Base-by-base conservation (phyloP, 2,888 invertebrate genomes). In the Adineta ricciae region DNA sequence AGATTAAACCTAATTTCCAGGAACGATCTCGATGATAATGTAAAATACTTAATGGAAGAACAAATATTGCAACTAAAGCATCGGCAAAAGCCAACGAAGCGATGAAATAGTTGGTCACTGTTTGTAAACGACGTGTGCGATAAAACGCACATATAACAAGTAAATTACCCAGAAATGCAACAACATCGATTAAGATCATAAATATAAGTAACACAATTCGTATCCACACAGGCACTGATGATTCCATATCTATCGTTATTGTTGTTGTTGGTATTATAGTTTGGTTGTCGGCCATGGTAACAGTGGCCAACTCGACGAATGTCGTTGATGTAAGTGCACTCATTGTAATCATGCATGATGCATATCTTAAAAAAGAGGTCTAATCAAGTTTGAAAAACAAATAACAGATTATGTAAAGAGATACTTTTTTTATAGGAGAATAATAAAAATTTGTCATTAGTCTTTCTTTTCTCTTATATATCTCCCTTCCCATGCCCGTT, bases 21-120 rank as follows among this genome's bases (percentile, higher is more conserved):
- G 78, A 78, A 24, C 41, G 41, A 78, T 41, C 78, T 24, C 78
- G 78, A 19, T 78, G n/a, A 78, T n/a, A 41, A 78, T 78, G 41
- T 41, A 36, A 41, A 85, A 88, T 88, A 49, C 83, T 83, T 16
- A 88, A 84, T 27, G 88, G 88, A 84, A 88, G 86, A 27, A 88
- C 88, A 19, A 87, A 85, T 38, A 87, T 19, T 19, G 88, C 86
- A 7, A 88, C 87, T 50, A 87, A 83, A 16, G 87, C 86, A 83
- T 88, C 88, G 21, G 87, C 86, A 16, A 86, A 64, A 19, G 88
- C 87, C 54, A 88, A 86, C 8, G 87, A 88, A 50, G 87, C 87
- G 19, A 88, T 87, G 83, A 87, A 88, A 83, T 86, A 86, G 86
- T 88, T 88, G 11, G 88, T 88, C 36, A 88, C 86, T 27, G 87